A percentile compares a stretch with the other conserved stretches of the same genome.
Evolutionary conservation across 2,113 vertebrate species (phyloP).

Genomic region (Antigone vipio): DNA sequence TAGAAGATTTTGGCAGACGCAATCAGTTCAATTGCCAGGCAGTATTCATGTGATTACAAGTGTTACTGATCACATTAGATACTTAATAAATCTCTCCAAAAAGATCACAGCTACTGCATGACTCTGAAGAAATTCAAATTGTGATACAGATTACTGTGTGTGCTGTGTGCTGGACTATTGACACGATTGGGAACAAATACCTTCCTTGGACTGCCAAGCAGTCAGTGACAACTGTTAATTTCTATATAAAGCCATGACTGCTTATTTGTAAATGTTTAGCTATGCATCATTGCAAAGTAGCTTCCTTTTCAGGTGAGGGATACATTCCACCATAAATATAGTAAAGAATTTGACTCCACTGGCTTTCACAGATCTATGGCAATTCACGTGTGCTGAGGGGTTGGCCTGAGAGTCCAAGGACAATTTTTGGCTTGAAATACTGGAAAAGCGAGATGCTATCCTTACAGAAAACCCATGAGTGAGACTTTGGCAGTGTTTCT

Average conservation of each 20-base stretch:
- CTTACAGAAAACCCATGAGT: background rate
- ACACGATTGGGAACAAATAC: background rate
- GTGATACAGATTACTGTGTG: conserved; percentile 9
- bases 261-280: conserved; percentile 29
- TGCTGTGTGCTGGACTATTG: background rate
- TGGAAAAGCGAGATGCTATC: background rate
- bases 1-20: conserved; percentile 25
- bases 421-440: background rate
- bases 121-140: conserved; percentile 8
- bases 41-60: conserved; percentile 51
- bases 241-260: background rate
- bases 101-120: conserved; percentile 28
- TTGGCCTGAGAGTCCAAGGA: background rate
- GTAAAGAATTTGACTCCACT: background rate
- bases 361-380: background rate
- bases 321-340: background rate
- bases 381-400: background rate
- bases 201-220: conserved; percentile 1
- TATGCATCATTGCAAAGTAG: background rate
- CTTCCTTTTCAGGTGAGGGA: background rate
- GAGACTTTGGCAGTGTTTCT: background rate
- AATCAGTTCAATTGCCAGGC: conserved; percentile 40
- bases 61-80: conserved; percentile 31
- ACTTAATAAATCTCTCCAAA: conserved; percentile 44
- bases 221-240: conserved; percentile 18